Conservation (phyloP, 2,113 vertebrate species). For the Myrmophylax atrothorax region DNA sequence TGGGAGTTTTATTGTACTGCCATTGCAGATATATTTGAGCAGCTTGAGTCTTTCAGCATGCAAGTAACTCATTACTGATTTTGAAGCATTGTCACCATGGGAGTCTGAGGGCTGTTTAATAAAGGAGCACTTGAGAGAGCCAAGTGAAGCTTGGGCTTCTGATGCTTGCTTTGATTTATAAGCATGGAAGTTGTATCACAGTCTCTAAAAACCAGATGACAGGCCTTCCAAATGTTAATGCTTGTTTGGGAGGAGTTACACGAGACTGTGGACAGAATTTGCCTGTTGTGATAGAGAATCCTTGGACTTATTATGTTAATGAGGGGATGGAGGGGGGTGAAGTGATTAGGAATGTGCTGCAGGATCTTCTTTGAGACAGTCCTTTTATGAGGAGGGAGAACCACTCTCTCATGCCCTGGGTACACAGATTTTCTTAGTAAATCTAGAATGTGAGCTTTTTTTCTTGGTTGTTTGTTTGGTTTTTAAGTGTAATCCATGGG, state of each 20-base stretch:
- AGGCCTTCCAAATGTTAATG: background rate
- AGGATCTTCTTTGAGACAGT: background rate
- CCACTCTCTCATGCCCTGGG: background rate
- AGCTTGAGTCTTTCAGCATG: background rate
- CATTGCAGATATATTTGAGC: background rate
- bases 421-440: background rate
- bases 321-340: rapidly evolving
- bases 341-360: background rate
- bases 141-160: background rate
- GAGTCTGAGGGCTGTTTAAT: background rate
- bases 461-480: background rate
- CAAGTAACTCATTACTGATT: background rate
- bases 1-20: background rate
- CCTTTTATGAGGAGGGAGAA: background rate
- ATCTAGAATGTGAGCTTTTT: background rate
- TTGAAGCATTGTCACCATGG: rapidly evolving
- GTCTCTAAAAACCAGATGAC: background rate
- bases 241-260: background rate
- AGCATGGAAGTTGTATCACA: background rate
- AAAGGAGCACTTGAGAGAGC: background rate
- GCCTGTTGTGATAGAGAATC: background rate
- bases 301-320: background rate
- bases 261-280: background rate
- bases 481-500: background rate
- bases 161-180: background rate